phyloP scores from a whole-genome alignment of 2,797 vertebrate genomes.

The Acipenser transmontanus region DNA sequence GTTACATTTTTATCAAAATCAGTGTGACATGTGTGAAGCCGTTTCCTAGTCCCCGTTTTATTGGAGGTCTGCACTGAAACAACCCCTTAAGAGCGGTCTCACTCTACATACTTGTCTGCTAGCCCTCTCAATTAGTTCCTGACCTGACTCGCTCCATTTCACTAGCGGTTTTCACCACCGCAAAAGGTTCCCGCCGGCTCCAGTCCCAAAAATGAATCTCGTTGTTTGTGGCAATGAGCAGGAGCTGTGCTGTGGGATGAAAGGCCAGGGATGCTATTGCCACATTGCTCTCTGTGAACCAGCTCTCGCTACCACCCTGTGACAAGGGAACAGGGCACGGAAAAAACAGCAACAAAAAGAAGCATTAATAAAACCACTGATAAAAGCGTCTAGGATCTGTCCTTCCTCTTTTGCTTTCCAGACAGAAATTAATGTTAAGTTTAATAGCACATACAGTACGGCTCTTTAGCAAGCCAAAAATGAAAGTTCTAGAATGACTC shows the following conservation, averaged over 20 bases:
- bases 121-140: slow-evolving; percentile 24
- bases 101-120: background rate
- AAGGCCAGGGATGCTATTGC: slow-evolving; percentile 95
- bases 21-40: too few species aligned
- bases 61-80: background rate
- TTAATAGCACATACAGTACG: too few species aligned
- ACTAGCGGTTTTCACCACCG: slow-evolving; percentile 91
- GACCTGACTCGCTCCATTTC: slow-evolving; percentile 94
- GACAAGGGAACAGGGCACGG: background rate
- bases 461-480: too few species aligned
- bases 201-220: slow-evolving; percentile 99
- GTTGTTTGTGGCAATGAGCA: slow-evolving; percentile 93
- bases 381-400: too few species aligned
- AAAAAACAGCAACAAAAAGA: background rate
- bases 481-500: too few species aligned
- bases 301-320: slow-evolving; percentile 96
- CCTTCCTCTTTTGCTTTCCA: too few species aligned
- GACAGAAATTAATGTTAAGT: too few species aligned
- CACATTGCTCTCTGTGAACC: slow-evolving; percentile 96
- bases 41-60: background rate
- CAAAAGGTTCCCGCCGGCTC: slow-evolving; percentile 95
- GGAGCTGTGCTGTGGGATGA: slow-evolving; percentile 94
- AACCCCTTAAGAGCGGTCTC: background rate
- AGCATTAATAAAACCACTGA: too few species aligned
- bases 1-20: too few species aligned